Base-by-base conservation (phyloP, 2,888 invertebrate species). In the Carpatolechia fugitivella region DNA sequence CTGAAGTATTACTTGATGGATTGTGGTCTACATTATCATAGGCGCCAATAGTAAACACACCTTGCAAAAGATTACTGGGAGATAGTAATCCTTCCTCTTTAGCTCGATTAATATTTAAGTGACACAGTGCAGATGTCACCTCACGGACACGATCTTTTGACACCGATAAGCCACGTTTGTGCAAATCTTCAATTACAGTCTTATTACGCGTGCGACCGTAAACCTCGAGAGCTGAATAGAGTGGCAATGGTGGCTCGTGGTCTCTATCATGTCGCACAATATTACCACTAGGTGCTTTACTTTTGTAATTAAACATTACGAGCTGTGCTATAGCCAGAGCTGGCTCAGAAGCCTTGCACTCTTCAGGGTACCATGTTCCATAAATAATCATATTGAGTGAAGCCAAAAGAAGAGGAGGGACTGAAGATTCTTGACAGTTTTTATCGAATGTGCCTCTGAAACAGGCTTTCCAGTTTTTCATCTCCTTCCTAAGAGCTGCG, bases 11-110 rank as follows among this genome's bases (percentile, higher is more conserved):
- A 46, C 54, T 54, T 46, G 54, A 54, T 46, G 54, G 54, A 46
- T 54, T 54, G 54, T 54, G 52, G 52, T 52, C 52, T 52, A 52
- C 41, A 52, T 52, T 52, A 16, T 52, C 52, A 52, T 52, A 52
- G 40, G 52, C 52, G 29, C 52, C 52, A 52, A 52, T 52, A 52
- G 52, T 52, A 29, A 52, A 52, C 40, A 52, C 52, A 52, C 52
- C 52, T 52, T 18, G 29, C 52, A 52, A 52, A 52, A 52, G 52
- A 24, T 24, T 24, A 24, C 24, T 24, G 24, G 24, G 24, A 24
- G 3, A 24, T 24, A 24, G 24, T 24, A 24, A 24, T 24, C 24
- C 24, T 24, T 24, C 24, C 24, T 24, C 24, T 24, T 24, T 6
- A 24, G 24, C 24, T 24, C 24, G 24, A 24, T 24, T 24, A 24